Conservation (phyloP, 2,797 vertebrate genomes). For the Peromyscus attwateri region DNA sequence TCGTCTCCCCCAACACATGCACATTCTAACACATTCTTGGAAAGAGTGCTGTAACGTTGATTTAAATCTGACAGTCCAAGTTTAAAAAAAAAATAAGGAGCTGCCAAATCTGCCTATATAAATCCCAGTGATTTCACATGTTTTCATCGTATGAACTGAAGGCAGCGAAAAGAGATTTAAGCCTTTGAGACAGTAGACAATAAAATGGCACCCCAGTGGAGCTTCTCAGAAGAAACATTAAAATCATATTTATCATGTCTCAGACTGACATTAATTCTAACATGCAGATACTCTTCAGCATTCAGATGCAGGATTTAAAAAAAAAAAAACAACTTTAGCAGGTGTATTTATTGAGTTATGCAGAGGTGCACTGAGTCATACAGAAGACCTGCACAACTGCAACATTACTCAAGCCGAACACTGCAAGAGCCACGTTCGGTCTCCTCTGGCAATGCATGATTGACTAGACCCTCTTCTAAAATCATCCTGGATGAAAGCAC, state of each 20-base stretch:
- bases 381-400: background rate
- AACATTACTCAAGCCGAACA: background rate
- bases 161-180: constrained; percentile 80
- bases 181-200: constrained; percentile 78
- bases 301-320: constrained; percentile 58
- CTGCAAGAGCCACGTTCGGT: background rate
- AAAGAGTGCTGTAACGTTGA: constrained; percentile 77
- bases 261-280: constrained; percentile 73
- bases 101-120: constrained; percentile 78
- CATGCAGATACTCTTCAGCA: constrained; percentile 51
- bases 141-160: constrained; percentile 81
- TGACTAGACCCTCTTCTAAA: constrained; percentile 45
- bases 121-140: constrained; percentile 81
- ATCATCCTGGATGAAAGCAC: constrained; percentile 12
- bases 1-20: constrained; percentile 82
- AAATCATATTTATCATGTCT: constrained; percentile 74
- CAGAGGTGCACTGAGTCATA: background rate
- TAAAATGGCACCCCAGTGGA: constrained; percentile 75
- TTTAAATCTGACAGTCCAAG: constrained; percentile 76
- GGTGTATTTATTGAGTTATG: constrained; percentile 43
- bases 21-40: constrained; percentile 83
- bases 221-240: constrained; percentile 51
- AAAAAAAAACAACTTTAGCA: constrained; percentile 53
- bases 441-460: background rate
- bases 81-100: constrained; percentile 61